These are phyloP conservation scores for Anthophora plumipes DNA, from an alignment of 2,888 invertebrate genomes.

Conservation along the genomic window DNA sequence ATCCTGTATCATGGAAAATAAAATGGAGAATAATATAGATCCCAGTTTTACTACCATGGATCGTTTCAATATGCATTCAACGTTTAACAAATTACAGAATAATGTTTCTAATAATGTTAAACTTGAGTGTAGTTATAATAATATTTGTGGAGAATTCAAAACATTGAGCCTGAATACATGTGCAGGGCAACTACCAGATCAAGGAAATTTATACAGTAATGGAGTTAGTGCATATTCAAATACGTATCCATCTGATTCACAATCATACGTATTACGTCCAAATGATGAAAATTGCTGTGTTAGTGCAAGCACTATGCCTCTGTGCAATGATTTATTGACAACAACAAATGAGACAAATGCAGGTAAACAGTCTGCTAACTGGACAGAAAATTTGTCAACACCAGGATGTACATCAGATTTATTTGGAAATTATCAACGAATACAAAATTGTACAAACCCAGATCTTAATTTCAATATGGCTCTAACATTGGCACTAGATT, in stretches of 20 bases:
- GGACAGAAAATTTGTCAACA: constrained; percentile 73
- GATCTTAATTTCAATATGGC: constrained; percentile 81
- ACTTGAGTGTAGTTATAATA: constrained; percentile 74
- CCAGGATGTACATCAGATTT: constrained; percentile 76
- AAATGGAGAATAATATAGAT: constrained; percentile 53
- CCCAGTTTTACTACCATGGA: constrained; percentile 56
- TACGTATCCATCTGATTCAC: constrained; percentile 58
- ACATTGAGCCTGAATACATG: constrained; percentile 70
- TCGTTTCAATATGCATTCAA: constrained; percentile 59
- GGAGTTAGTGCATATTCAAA: constrained; percentile 63
- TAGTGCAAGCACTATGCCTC: constrained; percentile 55
- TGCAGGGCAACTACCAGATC: constrained; percentile 69
- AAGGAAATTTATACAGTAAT: constrained; percentile 72
- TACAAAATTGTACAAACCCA: constrained; percentile 70
- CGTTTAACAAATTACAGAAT: constrained; percentile 65
- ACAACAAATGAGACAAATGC: constrained; percentile 60
- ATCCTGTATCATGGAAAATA: constrained; percentile 52
- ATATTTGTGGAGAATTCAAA: constrained; percentile 76
- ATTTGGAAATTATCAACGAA: constrained; percentile 78
- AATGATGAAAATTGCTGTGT: constrained; percentile 51
- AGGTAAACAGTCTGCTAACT: constrained; percentile 66
- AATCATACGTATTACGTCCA: constrained; percentile 56
- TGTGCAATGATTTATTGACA: constrained; percentile 76
- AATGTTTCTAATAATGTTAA: constrained; percentile 64
- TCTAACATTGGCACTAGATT: constrained; percentile 66